Conservation (phyloP, 2,797 vertebrate genomes). For the Varecia variegata region DNA sequence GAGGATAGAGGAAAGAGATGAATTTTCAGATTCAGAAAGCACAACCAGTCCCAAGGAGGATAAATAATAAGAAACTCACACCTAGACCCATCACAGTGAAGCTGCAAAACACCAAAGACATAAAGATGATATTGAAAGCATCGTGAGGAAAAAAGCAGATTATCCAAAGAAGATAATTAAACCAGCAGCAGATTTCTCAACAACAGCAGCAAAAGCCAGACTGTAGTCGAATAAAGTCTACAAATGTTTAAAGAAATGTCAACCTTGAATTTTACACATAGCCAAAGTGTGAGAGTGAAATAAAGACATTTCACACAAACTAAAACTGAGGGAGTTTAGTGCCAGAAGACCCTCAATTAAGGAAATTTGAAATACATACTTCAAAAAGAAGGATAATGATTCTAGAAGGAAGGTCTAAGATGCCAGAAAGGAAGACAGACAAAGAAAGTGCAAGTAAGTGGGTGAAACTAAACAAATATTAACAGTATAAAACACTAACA, state of each 20-base stretch:
- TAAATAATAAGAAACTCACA: neutral
- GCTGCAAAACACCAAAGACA: neutral
- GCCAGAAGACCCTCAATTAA: neutral
- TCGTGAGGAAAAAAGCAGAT: neutral
- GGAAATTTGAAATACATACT: neutral
- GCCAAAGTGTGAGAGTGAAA: neutral
- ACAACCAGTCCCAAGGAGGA: neutral
- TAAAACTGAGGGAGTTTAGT: neutral
- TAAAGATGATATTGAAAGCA: neutral
- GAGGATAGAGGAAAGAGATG: neutral
- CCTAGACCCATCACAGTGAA: neutral
- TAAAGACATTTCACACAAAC: neutral
- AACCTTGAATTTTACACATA: neutral
- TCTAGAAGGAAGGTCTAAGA: neutral
- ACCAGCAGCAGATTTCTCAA: neutral
- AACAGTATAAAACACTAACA: neutral
- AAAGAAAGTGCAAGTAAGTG: neutral
- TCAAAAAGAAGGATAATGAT: neutral
- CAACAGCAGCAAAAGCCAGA: neutral
- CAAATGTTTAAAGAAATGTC: neutral
- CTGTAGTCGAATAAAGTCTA: neutral
- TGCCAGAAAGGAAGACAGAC: neutral
- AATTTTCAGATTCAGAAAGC: slow-evolving; percentile 31
- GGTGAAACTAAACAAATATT: neutral
- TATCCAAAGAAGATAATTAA: neutral